phyloP scores from a whole-genome alignment of 2,113 vertebrate genomes.

The Panurus biarmicus region DNA sequence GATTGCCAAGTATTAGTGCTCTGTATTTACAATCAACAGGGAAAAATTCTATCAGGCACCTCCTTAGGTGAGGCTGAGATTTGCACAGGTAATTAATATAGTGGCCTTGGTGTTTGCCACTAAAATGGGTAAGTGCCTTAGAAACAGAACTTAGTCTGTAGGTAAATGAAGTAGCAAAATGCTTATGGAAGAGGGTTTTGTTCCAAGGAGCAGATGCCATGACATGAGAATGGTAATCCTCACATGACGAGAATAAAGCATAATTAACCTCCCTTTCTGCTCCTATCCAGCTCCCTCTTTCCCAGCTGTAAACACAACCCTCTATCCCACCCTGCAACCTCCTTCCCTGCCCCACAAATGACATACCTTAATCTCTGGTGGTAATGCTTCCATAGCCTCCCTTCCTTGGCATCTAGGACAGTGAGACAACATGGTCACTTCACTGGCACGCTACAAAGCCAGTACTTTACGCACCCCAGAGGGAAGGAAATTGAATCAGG shows the following conservation, averaged over 20 bases:
- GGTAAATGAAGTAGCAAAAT: neutral
- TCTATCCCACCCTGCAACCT: neutral
- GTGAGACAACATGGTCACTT: neutral
- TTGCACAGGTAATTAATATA: neutral
- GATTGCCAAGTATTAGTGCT: neutral
- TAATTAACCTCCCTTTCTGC: neutral
- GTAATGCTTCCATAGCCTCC: neutral
- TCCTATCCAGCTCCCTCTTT: neutral
- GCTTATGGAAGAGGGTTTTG: neutral
- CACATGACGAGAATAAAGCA: neutral
- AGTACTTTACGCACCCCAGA: neutral
- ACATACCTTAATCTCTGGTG: neutral
- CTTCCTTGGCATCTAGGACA: neutral
- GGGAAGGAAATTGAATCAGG: conserved; percentile 31
- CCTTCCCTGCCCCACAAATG: neutral
- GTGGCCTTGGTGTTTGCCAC: neutral
- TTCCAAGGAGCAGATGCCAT: neutral
- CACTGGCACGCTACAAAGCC: neutral
- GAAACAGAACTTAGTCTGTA: neutral
- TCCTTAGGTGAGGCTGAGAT: neutral
- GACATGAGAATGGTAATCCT: neutral
- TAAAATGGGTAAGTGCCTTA: neutral
- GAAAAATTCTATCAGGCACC: neutral
- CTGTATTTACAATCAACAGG: neutral
- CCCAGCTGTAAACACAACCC: neutral